Percentiles rank a stretch among this genome's conserved stretches.
Evolutionary conservation across 2,888 invertebrate genomes (phyloP).

Genomic region (Anoplius nigerrimus): DNA sequence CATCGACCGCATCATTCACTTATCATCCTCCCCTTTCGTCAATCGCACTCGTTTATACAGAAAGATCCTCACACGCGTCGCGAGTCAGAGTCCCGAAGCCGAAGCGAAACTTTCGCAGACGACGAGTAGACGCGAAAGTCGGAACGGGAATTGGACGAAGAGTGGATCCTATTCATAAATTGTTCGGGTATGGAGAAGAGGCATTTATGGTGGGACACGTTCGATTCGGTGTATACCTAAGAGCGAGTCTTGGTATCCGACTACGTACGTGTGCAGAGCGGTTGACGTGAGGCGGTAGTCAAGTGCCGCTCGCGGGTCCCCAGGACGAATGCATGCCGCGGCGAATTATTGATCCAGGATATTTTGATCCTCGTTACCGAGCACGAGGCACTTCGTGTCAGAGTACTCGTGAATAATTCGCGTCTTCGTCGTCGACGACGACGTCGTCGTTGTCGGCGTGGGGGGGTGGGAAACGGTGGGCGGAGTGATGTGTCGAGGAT

Average conservation of each 20-base stretch:
- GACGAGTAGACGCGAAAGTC: no score
- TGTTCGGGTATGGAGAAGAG: neutral
- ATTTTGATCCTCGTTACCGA: conserved; percentile 44
- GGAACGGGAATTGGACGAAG: no score
- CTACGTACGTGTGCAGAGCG: neutral
- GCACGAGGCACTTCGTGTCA: conserved; percentile 22
- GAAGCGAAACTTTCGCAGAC: no score
- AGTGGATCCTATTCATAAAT: no score
- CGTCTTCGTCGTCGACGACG: conserved; percentile 19
- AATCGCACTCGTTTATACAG: no score
- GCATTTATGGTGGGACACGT: neutral
- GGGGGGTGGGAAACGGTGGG: neutral
- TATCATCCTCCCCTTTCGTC: neutral
- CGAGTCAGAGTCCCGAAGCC: no score
- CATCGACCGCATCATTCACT: neutral
- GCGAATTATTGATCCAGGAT: conserved; percentile 45
- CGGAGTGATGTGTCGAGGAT: neutral
- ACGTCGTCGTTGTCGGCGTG: no score
- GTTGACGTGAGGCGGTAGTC: conserved; percentile 4
- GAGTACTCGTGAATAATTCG: conserved; percentile 47
- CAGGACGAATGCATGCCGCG: conserved; percentile 11
- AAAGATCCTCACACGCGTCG: no score
- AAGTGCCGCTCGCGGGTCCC: conserved; percentile 19
- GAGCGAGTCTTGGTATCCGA: no score
- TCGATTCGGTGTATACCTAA: conserved; percentile 2